phyloP scores from a whole-genome alignment of 2,113 vertebrate genomes.

The Condylura cristata region DNA sequence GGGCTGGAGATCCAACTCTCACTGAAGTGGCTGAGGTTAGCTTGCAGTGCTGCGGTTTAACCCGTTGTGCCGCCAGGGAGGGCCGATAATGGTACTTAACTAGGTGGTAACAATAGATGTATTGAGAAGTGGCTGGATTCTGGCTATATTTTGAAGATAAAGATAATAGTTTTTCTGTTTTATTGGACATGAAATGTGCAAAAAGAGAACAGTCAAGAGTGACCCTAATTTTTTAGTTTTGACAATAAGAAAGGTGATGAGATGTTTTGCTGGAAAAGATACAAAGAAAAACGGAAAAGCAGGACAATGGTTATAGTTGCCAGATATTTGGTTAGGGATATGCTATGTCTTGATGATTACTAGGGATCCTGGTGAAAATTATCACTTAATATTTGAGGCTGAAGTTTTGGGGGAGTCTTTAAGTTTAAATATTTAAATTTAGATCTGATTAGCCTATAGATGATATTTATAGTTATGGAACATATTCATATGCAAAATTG shows the following conservation, averaged over 20 bases:
- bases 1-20: too few relatives aligned
- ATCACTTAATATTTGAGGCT: background rate
- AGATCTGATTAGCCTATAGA: background rate
- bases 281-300: background rate
- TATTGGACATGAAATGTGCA: background rate
- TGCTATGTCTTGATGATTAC: background rate
- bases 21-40: too few relatives aligned
- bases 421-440: constrained; percentile 21
- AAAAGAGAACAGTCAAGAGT: background rate
- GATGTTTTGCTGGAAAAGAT: background rate
- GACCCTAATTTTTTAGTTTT: background rate
- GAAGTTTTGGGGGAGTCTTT: background rate
- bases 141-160: background rate
- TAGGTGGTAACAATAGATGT: background rate
- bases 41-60: too few relatives aligned
- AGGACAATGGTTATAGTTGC: background rate
- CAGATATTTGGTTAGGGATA: background rate
- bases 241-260: background rate
- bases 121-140: background rate
- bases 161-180: background rate
- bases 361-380: background rate
- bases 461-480: background rate
- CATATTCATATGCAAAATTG: background rate
- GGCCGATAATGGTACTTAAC: too few relatives aligned
- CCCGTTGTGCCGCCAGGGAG: too few relatives aligned